phyloP scores from a whole-genome alignment of 2,797 vertebrate species.

The Botia kubotai region DNA sequence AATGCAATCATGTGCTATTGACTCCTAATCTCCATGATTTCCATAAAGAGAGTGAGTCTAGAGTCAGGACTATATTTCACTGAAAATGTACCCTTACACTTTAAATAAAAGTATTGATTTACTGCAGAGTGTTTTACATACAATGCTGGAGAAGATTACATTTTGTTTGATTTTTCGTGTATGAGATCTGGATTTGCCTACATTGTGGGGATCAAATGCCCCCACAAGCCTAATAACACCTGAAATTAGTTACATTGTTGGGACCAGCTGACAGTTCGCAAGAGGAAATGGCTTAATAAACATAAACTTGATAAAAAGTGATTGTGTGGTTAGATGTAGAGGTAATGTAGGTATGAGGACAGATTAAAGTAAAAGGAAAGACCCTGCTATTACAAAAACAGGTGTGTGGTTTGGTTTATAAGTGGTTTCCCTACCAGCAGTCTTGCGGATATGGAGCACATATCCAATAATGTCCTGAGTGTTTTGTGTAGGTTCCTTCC shows the following conservation, averaged over 20 bases:
- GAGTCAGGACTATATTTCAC: constrained; percentile 14
- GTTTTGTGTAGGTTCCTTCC: constrained; percentile 89
- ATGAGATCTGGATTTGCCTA: background rate
- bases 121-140: constrained; percentile 10
- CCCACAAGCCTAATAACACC: background rate
- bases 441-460: constrained; percentile 93
- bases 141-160: constrained; percentile 5
- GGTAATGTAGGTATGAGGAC: too few relatives aligned
- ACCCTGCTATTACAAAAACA: too few relatives aligned
- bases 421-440: constrained; percentile 78
- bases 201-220: background rate
- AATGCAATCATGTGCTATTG: background rate
- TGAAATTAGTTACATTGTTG: background rate
- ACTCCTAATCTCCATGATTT: constrained; percentile 22
- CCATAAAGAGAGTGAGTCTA: background rate
- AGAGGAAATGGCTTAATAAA: background rate
- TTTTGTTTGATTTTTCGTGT: constrained; percentile 23
- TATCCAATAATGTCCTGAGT: constrained; percentile 97
- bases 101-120: constrained; percentile 31
- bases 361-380: too few relatives aligned
- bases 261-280: background rate
- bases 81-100: constrained; percentile 17
- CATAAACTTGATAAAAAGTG: background rate
- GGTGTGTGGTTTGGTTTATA: background rate
- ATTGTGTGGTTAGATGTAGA: background rate